Base-by-base conservation (phyloP, 2,888 invertebrate species). In the Xestoiulus laeticollis region DNA sequence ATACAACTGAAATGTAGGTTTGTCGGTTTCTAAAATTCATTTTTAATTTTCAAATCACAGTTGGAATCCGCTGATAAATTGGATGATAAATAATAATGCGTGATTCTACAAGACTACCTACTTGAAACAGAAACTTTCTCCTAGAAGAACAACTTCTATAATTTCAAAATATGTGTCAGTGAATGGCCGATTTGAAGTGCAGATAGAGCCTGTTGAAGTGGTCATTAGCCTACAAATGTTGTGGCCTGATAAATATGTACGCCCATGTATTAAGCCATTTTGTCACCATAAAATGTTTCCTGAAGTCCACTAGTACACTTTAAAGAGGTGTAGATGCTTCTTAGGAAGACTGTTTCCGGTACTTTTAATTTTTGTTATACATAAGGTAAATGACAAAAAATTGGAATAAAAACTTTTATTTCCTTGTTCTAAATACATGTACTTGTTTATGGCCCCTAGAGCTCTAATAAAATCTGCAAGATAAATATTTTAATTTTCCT, bases 121-220 rank as follows among this genome's bases (percentile, higher is more conserved):
- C n/a, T n/a, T 59, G 59, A 78, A 78, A 78, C 26, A 78, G 22
- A 59, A 16, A 78, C 78, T 78, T 78, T 78, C 78, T 78, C 78
- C 10, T 8, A 78, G 78, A 10, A 78, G 30, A 78, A 30, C 30
- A 30, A 78, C 78, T 78, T 14, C 16, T 16, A 78, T 30, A 12
- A 78, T 26, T 30, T 26, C 30, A 26, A 26, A 59, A 59, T 59
- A 8, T 78, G 78, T 78, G 78, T 78, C 78, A 78, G 78, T 30
- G 78, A 78, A 78, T 78, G 30, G 16, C 78, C 78, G 30, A 78
- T 30, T 10, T 78, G 16, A 78, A 78, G n/a, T n/a, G 59, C 30
- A 12, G 14, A 30, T 30, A 78, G 10, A 68, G 78, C 8, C 78
- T 14, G 30, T 26, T 30, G 30, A 14, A 78, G 30, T 78, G 30